Evolutionary conservation across 2,888 invertebrate genomes (phyloP), one percentile per base, ranked within the genome.

Genomic region (Xanthorhoe designata): DNA sequence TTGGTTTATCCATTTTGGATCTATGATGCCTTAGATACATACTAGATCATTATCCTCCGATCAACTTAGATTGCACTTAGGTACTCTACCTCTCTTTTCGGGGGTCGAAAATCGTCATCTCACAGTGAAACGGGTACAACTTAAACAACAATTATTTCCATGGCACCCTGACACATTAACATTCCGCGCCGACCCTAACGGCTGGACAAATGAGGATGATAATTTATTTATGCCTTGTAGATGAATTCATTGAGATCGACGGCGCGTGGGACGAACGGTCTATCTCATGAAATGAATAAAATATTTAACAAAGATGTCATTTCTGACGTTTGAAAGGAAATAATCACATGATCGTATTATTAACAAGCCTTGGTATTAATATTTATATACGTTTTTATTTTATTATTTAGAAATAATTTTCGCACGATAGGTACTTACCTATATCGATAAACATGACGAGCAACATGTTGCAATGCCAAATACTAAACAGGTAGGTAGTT

Each of bases 151-250:
- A 57, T 57, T 49, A 57, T 57, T 32, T 17, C 38, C 35, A 50
- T 58, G 62, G 55, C 65, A 66, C 63, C 68, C 70, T 64, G 69
- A 71, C 66, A 55, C 73, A 68, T 75, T 75, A 75, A 75, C 70
- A 74, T 74, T 71, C 74, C 70, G 42, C 52, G 45, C 49, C 72
- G 61, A 72, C 73, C 74, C 69, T 73, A 74, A 74, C 74, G 68
- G 66, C 73, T 54, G 72, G 72, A 72, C 77, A 74, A 74, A 74
- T 75, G 73, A 71, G 73, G 60, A 62, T 63, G 69, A 73, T 77
- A 77, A 78, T 79, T 78, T 77, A 79, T 80, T 75, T 73, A 72
- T 75, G 66, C 73, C 66, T 62, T 60, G 59, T 45, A 60, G 64
- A 70, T 67, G 66, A 68, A 69, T 70, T 69, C 65, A 72, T 72